Base-by-base conservation (phyloP, 2,797 vertebrate genomes). In the Thaleichthys pacificus region DNA sequence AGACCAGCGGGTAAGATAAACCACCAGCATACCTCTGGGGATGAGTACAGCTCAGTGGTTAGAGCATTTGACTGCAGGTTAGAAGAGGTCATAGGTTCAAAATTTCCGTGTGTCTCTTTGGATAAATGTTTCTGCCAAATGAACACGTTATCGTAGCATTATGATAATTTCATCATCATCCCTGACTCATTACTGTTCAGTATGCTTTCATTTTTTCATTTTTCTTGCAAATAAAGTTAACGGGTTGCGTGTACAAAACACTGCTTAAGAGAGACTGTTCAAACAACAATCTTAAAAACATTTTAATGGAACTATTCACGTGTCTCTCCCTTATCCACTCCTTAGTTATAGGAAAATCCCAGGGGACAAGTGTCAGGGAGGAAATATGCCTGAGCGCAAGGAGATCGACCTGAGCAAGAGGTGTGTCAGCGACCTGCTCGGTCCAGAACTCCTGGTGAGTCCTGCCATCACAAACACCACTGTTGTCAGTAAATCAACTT, bases 261-360 rank as follows among this genome's bases (percentile, higher is more conserved):
- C 9, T 47, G 2, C 42, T 47, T 47, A 47, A 42, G 38, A 42
- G 38, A 42, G 38, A 42, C 38, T 2, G 38, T 42, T 42, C 4
- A 7, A 35, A 8, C 32, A 14, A 14, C 42, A 47, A 8, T 47
- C 42, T 47, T 47, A 14, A 47, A 47, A 30, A 30, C 28, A 30
- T 30, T 30, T 30, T 30, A 30, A 30, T 30, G 28, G 28, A 4
- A 30, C 28, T 30, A 30, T 30, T 30, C 28, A 47, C 4, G 2
- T 56, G 51, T 56, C 15, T 56, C 4, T 19, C 7, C 38, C 4
- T 30, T 28, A 47, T 2, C 14, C 62, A 19, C 3, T 85, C 71
- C 57, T 38, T 87, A 99, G 97, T 61, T 99, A 98, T 69, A 94
- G 97, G 78, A 98, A 96, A 82, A 97, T 99, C 87, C 96, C 97